Conservation (phyloP, 2,888 invertebrate species). For the Ormyrus nitidulus region DNA sequence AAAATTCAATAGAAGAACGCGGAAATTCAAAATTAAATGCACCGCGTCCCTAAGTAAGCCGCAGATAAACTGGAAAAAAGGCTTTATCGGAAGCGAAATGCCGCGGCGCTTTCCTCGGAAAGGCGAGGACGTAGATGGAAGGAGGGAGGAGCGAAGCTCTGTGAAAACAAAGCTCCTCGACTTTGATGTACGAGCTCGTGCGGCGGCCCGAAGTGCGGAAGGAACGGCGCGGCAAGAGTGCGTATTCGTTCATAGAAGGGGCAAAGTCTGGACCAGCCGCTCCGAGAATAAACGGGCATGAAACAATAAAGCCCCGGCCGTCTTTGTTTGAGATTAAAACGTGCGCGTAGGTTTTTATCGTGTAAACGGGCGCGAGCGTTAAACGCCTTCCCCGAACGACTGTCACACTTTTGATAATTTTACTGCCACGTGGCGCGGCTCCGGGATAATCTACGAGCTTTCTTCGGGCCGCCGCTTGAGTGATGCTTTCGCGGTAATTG, state of each 20-base stretch:
- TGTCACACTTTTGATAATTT: constrained; percentile 41
- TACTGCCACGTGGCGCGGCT: background rate
- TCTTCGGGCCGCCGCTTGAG: background rate
- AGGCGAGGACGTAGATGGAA: background rate
- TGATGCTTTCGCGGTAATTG: constrained; percentile 10
- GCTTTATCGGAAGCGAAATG: constrained; percentile 39
- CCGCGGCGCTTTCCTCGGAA: background rate
- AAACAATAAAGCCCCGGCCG: constrained; percentile 49
- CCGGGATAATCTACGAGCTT: constrained; percentile 20
- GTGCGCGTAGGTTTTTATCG: constrained; percentile 30
- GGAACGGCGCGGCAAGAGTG: background rate
- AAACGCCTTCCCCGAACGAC: constrained; percentile 23
- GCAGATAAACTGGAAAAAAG: too few relatives aligned
- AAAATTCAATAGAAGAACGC: too few relatives aligned
- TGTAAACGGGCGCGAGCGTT: constrained; percentile 19
- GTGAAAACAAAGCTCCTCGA: constrained; percentile 48
- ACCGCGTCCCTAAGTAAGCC: too few relatives aligned
- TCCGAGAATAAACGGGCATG: constrained; percentile 56
- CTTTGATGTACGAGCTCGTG: constrained; percentile 50
- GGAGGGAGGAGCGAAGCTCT: background rate
- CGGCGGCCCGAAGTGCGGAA: constrained; percentile 48
- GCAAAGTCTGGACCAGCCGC: constrained; percentile 49
- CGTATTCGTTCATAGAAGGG: constrained; percentile 6
- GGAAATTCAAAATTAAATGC: too few relatives aligned
- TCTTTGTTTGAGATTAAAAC: constrained; percentile 47